Evolutionary conservation across 2,888 invertebrate genomes (phyloP).

Genomic region (Sericinus montela): DNA sequence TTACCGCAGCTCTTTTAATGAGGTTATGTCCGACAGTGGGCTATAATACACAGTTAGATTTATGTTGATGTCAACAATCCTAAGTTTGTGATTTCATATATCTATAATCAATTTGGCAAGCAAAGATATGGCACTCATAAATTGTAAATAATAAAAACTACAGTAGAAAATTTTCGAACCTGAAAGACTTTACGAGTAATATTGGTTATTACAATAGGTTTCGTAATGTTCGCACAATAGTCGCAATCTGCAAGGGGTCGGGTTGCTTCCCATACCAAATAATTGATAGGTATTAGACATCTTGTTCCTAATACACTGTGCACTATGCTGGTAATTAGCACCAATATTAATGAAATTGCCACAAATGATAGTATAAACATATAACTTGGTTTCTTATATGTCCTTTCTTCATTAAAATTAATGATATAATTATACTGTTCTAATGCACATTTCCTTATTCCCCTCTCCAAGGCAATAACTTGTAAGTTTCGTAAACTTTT

Average conservation of each 20-base stretch:
- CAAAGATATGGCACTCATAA: no score
- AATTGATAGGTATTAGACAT: conserved; percentile 91
- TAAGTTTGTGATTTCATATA: no score
- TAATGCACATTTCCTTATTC: conserved; percentile 39
- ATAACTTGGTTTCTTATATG: conserved; percentile 34
- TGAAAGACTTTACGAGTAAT: conserved; percentile 84
- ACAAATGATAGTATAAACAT: conserved; percentile 37
- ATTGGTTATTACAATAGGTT: conserved; percentile 84
- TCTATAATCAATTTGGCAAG: no score
- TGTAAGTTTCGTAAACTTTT: conserved; percentile 39
- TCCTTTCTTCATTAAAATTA: conserved; percentile 34
- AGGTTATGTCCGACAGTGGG: no score
- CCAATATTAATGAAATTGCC: conserved; percentile 38
- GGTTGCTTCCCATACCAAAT: conserved; percentile 91
- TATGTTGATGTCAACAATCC: no score
- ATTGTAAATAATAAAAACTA: neutral
- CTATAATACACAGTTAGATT: no score
- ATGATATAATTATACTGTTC: conserved; percentile 46
- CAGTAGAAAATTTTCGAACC: conserved; percentile 39
- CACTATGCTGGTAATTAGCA: conserved; percentile 37
- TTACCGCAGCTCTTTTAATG: no score
- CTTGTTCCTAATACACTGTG: conserved; percentile 77
- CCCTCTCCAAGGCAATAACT: conserved; percentile 45
- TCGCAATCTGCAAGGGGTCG: conserved; percentile 89
- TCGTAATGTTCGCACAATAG: conserved; percentile 85